Conservation (phyloP, 2,113 vertebrate species). For the Saguinus imperator region DNA sequence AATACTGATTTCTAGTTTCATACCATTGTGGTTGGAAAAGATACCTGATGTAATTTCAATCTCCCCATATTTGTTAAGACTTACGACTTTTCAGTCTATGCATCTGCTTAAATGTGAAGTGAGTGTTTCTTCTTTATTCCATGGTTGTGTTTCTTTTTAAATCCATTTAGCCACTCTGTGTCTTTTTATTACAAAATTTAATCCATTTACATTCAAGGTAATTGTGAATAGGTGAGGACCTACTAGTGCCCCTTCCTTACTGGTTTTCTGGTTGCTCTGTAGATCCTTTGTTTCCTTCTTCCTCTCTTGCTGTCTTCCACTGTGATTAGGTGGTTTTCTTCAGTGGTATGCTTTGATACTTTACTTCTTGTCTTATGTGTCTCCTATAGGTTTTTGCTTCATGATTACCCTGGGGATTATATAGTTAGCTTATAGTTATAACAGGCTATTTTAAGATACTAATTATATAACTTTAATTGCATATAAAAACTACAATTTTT, state of each 20-base stretch:
- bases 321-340: neutral
- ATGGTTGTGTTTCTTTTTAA: no score
- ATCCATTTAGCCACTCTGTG: no score
- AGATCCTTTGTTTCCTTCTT: neutral
- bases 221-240: neutral
- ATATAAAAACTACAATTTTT: neutral
- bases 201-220: no score
- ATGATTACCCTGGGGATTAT: neutral
- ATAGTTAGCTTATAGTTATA: neutral
- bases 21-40: neutral
- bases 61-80: no score
- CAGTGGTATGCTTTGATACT: neutral
- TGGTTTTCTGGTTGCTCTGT: neutral
- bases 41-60: neutral
- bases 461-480: neutral
- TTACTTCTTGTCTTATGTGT: neutral
- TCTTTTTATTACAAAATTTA: no score
- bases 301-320: neutral
- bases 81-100: neutral
- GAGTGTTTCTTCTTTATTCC: no score
- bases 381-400: neutral
- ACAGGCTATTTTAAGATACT: neutral
- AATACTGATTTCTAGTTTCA: neutral
- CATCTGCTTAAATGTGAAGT: neutral
- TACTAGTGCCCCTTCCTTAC: no score